These are phyloP conservation scores for Pocillopora meandrina DNA, from an alignment of 92 coral and sea anemone species.

Conservation along the genomic window DNA sequence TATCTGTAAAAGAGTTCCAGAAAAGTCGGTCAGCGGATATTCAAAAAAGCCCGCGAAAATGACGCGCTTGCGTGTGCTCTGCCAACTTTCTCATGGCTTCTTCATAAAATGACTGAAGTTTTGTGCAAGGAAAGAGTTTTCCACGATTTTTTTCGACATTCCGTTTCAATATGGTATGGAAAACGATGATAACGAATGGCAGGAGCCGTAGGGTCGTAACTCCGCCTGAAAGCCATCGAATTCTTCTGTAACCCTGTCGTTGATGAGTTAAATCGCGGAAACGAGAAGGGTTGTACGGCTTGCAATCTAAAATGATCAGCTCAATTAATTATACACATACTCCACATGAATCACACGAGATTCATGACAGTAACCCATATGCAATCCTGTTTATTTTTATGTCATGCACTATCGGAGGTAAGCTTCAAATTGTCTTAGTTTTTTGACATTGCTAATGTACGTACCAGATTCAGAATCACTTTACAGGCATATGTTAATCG, in stretches of 20 bases:
- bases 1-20: too few relatives aligned
- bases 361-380: conserved; percentile 77
- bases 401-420: conserved; percentile 94
- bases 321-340: background rate
- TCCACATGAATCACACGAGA: conserved; percentile 30
- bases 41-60: conserved; percentile 30
- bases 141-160: background rate
- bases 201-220: background rate
- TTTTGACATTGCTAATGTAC: background rate
- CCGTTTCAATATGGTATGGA: background rate
- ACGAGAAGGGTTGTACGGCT: background rate
- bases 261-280: background rate
- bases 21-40: conserved; percentile 26
- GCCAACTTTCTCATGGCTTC: conserved; percentile 21
- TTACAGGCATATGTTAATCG: background rate
- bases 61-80: conserved; percentile 13
- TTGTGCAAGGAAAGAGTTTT: background rate
- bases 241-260: background rate
- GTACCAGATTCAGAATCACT: background rate
- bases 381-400: conserved; percentile 90
- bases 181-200: background rate
- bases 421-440: conserved; percentile 18
- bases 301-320: background rate
- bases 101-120: background rate
- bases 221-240: background rate